Evolutionary conservation across 2,113 vertebrate genomes (phyloP).

Genomic region (Atrichornis clamosus): DNA sequence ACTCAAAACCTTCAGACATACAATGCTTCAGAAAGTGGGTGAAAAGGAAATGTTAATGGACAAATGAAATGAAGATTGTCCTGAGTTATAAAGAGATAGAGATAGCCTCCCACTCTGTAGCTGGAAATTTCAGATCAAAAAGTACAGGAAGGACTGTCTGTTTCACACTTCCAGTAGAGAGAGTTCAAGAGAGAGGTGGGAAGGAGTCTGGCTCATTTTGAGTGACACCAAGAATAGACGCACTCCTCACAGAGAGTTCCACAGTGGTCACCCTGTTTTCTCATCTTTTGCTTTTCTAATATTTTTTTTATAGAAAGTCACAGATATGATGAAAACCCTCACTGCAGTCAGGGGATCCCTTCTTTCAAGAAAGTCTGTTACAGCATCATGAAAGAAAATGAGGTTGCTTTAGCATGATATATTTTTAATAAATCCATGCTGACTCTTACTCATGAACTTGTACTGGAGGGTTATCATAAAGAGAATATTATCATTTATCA

Average conservation of each 20-base stretch:
- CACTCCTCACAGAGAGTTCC: not conserved
- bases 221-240: not conserved
- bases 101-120: not conserved
- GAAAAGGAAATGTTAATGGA: not conserved
- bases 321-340: not conserved
- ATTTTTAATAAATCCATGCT: not conserved
- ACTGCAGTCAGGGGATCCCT: not conserved
- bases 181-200: not conserved
- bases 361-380: not conserved
- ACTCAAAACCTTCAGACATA: not conserved
- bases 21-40: not conserved
- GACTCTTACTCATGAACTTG: not conserved
- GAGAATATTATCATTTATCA: not conserved
- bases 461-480: not conserved
- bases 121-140: not conserved
- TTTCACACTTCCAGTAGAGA: not conserved
- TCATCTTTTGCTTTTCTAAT: not conserved
- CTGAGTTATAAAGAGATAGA: not conserved
- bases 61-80: not conserved
- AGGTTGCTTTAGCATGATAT: not conserved
- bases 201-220: accelerated
- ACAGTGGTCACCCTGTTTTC: not conserved
- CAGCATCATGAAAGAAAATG: not conserved
- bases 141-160: accelerated
- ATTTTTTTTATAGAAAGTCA: not conserved